Evolutionary conservation across 2,888 invertebrate genomes (phyloP), one percentile per base, ranked within the genome.

Genomic region (Nomada flava): DNA sequence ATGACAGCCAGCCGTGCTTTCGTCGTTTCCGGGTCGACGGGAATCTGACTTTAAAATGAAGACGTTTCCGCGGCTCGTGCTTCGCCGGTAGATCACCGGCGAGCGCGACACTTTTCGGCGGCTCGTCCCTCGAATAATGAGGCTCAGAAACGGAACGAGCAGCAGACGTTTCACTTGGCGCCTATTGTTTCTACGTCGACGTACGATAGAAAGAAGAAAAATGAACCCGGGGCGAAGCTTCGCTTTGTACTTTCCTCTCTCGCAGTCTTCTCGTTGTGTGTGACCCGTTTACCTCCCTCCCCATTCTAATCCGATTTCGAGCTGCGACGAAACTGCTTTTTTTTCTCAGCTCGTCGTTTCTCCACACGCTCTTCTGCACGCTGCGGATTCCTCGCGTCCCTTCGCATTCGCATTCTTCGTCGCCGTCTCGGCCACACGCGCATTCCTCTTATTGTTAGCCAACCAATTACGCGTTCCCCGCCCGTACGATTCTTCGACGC

Each of bases 371-470:
- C 70, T 63, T 75, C 65, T 53, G 7, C 20, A 0, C 60, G 68
- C 29, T 10, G 15, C 18, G 50, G 47, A 82, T 86, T 85, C 85
- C 70, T 62, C 57, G 79, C 79, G 62, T 65, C 75, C 85, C 79
- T 78, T 78, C 76, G 76, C 69, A 82, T 82, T 78, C 85, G 85
- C 82, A 76, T 82, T 87, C 85, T 76, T 85, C 86, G 64, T 71
- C 80, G 84, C 57, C 84, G 71, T 65, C 76, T 18, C 74, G 82
- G 62, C 63, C 65, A 60, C 36, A 36, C 36, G 7, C 67, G 86
- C 85, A 84, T 89, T 87, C 86, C 85, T 83, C 79, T 80, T 83
- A 79, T 4, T 23, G 80, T 65, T 84, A 79, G 83, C 73, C 85
- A 83, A 86, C 88, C 85, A 83, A 87, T 86, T 74, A 59, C 74